Evolutionary conservation across 2,113 vertebrate species (phyloP).

Genomic region (Tychaedon coryphoeus): DNA sequence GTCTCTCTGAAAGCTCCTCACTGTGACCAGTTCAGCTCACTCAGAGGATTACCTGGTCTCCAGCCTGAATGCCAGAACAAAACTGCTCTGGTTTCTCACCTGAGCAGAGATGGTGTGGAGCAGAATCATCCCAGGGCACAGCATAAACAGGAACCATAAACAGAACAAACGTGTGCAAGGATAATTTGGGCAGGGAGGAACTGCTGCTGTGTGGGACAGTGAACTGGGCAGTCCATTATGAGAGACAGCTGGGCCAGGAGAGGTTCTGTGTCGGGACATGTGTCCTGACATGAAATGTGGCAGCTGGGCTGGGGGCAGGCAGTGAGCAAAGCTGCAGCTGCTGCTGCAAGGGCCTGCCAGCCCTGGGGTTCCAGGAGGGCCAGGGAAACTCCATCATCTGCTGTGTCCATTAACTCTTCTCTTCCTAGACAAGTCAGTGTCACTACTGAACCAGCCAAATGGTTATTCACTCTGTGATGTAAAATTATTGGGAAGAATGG

Average conservation of each 20-base stretch:
- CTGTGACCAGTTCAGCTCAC: background rate
- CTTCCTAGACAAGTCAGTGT: background rate
- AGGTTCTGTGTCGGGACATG: background rate
- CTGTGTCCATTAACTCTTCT: slow-evolving; percentile 11
- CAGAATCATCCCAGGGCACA: background rate
- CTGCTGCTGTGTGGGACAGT: background rate
- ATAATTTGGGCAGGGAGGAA: background rate
- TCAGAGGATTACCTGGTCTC: background rate
- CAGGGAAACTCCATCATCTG: background rate
- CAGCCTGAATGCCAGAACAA: background rate
- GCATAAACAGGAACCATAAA: background rate
- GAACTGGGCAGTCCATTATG: background rate
- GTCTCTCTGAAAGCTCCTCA: background rate
- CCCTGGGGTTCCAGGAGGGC: background rate
- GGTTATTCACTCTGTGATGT: background rate
- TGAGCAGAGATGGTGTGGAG: background rate
- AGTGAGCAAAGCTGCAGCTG: background rate
- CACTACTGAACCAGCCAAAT: background rate
- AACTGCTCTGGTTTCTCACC: background rate
- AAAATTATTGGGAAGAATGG: background rate
- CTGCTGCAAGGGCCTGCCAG: slow-evolving; percentile 6
- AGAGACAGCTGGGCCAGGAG: slow-evolving; percentile 41
- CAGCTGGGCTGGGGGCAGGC: slow-evolving; percentile 54
- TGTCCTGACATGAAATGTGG: background rate
- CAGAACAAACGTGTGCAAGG: background rate